phyloP scores from a whole-genome alignment of 2,797 vertebrate genomes.

The Pseudomugil tenellus region DNA sequence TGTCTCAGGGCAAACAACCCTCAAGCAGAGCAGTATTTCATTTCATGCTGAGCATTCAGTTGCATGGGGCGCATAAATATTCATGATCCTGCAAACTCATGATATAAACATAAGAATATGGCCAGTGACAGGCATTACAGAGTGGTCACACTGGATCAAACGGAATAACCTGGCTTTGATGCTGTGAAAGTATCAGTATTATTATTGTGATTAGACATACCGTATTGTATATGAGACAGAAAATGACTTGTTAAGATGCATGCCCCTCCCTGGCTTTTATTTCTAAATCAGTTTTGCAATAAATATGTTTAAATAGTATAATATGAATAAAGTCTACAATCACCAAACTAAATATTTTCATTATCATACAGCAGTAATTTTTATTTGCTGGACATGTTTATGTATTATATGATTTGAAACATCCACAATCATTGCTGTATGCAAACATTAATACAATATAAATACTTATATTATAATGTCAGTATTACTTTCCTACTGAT shows the following conservation, averaged over 20 bases:
- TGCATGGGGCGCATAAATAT: slow-evolving; percentile 74
- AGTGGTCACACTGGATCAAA: slow-evolving; percentile 75
- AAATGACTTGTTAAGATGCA: slow-evolving; percentile 52
- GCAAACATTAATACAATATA: neutral
- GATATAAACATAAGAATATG: slow-evolving; percentile 81
- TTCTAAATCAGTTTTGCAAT: slow-evolving; percentile 31
- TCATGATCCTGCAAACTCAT: slow-evolving; percentile 72
- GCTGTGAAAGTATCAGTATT: slow-evolving; percentile 60
- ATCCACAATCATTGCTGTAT: neutral
- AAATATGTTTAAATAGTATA: slow-evolving; percentile 20
- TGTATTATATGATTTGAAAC: neutral
- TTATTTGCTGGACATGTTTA: neutral
- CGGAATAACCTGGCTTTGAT: slow-evolving; percentile 77
- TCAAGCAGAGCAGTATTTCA: slow-evolving; percentile 73
- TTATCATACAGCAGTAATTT: slow-evolving; percentile 7
- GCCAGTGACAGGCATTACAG: slow-evolving; percentile 75
- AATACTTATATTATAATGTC: too few relatives aligned
- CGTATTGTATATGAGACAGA: slow-evolving; percentile 35
- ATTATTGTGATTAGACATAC: slow-evolving; percentile 66
- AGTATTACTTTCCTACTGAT: neutral
- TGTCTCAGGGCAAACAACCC: slow-evolving; percentile 75
- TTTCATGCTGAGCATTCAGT: slow-evolving; percentile 74
- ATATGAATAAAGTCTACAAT: slow-evolving; percentile 23
- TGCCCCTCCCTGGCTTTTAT: slow-evolving; percentile 18
- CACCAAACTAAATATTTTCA: slow-evolving; percentile 7